Base-by-base conservation (phyloP, 2,113 vertebrate genomes). In the Vanacampus margaritifer region DNA sequence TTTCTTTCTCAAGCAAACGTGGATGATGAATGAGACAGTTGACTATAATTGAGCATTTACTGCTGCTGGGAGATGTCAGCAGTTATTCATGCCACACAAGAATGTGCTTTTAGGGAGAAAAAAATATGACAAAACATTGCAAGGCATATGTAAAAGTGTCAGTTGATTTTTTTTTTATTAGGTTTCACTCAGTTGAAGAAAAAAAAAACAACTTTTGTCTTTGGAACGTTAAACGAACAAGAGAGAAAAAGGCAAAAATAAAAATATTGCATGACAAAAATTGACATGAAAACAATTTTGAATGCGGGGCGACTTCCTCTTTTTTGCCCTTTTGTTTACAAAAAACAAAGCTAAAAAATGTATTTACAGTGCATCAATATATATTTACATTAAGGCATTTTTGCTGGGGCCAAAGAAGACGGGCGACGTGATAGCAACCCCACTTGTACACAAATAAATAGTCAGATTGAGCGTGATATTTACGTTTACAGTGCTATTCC, bases 361-460 rank as follows among this genome's bases (percentile, higher is more conserved):
- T 92, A 91, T 92, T 87, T 91, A 92, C 91, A 92, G 84, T 89
- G 87, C 90, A 90, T 62, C 60, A 23, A 23, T n/a, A 62, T 86
- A 85, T 92, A 92, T 92, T 87, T 92, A 92, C 91, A 92, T 91
- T 92, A 92, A 92, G 91, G 90, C 90, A 90, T 90, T 87, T 89
- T 86, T 91, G 86, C 81, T 90, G 86, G 85, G 87, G 76, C 73
- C 79, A 86, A 88, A 84, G 71, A 84, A 67, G 65, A 82, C 73
- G 83, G 36, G 37, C 26, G 80, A 84, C 86, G 75, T 81, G 75
- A 77, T 79, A 79, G 82, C 80, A 84, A 86, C 87, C 80, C 86
- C 80, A 80, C 82, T 86, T 89, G 81, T 88, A 88, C 82, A 87
- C 84, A 90, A 91, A 91, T 91, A 90, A 90, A 90, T 88, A 91